Evolutionary conservation across 2,113 vertebrate species (phyloP), one percentile per base, ranked within the genome.

Genomic region (Cavia aperea): DNA sequence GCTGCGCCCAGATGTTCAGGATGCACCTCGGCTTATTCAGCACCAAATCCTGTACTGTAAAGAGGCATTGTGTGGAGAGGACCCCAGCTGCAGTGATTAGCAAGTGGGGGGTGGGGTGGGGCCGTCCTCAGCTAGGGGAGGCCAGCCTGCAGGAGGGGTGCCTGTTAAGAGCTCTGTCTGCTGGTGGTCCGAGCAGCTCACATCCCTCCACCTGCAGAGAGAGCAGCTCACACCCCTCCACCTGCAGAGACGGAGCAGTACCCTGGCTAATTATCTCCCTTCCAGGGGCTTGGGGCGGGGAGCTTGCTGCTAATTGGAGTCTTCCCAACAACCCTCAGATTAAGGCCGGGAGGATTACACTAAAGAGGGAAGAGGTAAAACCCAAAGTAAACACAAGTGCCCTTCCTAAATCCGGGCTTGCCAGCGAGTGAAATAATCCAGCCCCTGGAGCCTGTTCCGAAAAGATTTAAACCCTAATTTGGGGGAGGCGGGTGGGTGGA

Each of bases 131-230:
- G 88, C 95, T 89, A 81, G 62, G 7, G 93, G 91, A 72, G 91
- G 96, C 75, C 90, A 84, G 94, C 87, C 94, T 70, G 81, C 96
- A 94, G 92, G 85, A 93, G 96, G 58, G 82, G 10, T 39, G 88
- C 62, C 63, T 79, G 39, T 3, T 66, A 15, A 43, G 68, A 82
- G 65, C 39, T n/a, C 16, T 0, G 92, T 36, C 96, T 93, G 97
- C 96, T 96, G 98, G 98, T 98, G 98, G 97, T 98, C 97, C 86
- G 78, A 92, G 95, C 33, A 36, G 86, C 73, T 94, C 96, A 96
- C 73, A 54, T 90, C 1, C 0, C 87, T 81, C 21, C 26, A 83
- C 83, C 1, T 89, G 88, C 79, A 95, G 95, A 97, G 97, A 97
- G 39, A 39, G 39, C 86, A 36, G 86, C 73, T 94, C 96, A 96